Evolutionary conservation across 2,888 invertebrate genomes (phyloP), one percentile per base, ranked within the genome.

Genomic region (Actias luna): DNA sequence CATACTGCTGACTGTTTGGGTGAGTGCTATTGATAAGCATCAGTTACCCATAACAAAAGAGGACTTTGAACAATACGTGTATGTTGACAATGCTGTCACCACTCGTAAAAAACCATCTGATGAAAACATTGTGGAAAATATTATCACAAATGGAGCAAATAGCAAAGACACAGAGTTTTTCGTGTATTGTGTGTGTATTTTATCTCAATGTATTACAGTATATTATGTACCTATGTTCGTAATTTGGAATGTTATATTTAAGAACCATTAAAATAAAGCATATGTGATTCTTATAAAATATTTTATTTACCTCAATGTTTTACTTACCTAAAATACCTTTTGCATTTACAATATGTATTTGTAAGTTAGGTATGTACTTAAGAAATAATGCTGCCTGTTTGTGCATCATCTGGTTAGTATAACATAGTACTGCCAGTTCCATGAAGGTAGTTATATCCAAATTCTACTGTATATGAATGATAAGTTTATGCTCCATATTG

Each of bases 51-150:
- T n/a, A n/a, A n/a, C n/a, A 70, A 65, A 67, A 31, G 67, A 66
- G 59, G 68, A 68, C 39, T 64, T 69, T 68, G 68, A 71, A 65
- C 65, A 69, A 70, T 65, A 64, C 55, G 61, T 63, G 61, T 42
- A 14, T 66, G 61, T 67, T 58, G 69, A 70, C 68, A 67, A 65
- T 65, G 65, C 64, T 68, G 63, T 68, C 66, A 65, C 67, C 65
- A 72, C 69, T 50, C 69, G 63, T 63, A 67, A 71, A 65, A 69
- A 71, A 22, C 70, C 66, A 66, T 65, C 66, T 66, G 69, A 71
- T 68, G 70, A 73, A 72, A 72, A 73, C 63, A 71, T 75, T 63
- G 64, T 75, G 63, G 62, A 63, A 22, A 72, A 69, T 69, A 69
- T 72, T 63, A 71, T 70, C 64, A 65, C 66, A 67, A 42, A 64